phyloP scores from a whole-genome alignment of 2,888 invertebrate genomes.

The Eristalis tenax region DNA sequence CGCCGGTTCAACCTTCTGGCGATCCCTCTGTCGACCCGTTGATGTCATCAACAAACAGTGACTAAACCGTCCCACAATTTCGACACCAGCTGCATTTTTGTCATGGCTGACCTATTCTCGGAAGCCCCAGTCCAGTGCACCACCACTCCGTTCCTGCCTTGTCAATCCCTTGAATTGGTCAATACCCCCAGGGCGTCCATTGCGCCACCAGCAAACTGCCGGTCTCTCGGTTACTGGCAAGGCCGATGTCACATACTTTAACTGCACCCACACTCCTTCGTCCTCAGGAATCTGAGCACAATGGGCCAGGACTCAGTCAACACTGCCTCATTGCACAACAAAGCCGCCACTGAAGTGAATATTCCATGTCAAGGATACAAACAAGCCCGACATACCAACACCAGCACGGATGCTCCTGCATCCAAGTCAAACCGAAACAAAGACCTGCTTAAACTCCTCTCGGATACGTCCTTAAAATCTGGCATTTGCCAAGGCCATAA shows the following conservation, averaged over 20 bases:
- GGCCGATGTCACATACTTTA: not conserved
- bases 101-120: not conserved
- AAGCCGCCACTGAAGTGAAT: not conserved
- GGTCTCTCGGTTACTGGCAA: not conserved
- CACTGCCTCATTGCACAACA: not conserved
- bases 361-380: conserved; percentile 5
- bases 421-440: not conserved
- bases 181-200: not conserved
- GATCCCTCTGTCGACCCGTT: no score
- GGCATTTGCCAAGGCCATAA: conserved; percentile 53
- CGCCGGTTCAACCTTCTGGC: no score
- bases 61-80: not conserved
- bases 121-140: not conserved
- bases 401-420: not conserved
- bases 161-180: not conserved
- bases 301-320: not conserved
- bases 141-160: not conserved
- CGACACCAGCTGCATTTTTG: not conserved
- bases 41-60: no score
- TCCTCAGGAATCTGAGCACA: not conserved
- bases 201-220: not conserved
- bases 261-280: not conserved
- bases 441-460: conserved; percentile 22
- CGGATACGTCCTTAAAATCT: conserved; percentile 19
- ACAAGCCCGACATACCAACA: not conserved